Base-by-base conservation (phyloP, 2,888 invertebrate species). In the Aproaerema taeniolella region DNA sequence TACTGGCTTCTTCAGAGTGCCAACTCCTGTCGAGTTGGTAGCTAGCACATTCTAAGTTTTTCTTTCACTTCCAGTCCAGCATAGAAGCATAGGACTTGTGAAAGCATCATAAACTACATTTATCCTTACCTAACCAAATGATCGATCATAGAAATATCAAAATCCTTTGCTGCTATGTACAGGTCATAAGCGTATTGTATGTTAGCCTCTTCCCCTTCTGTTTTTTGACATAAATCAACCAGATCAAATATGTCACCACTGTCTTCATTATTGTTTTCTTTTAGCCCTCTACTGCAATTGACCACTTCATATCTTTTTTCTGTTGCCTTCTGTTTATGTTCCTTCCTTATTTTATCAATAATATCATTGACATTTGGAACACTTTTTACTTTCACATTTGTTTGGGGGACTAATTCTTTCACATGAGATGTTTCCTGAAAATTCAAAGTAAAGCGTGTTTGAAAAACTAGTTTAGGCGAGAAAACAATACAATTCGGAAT, bases 131-230 rank as follows among this genome's bases (percentile, higher is more conserved):
- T 71, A 2, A 82, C 67, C 42, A 82, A 52, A 48, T 81, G 66
- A 61, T 87, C 83, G 49, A 87, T 52, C 76, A 80, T 76, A 5
- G 69, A 67, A 15, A 80, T 67, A 60, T 83, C 78, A 61, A 87
- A 79, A 41, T 80, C 79, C 44, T 72, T 77, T 1, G 73, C 68
- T 2, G 79, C 65, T 3, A 74, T 71, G 41, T 87, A 87, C 35
- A 87, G 43, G 49, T 87, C 87, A 49, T 85, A 87, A 2, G 75
- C 79, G 58, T 78, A 85, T 39, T 77, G 62, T 0, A 58, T 61
- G 47, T 72, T 52, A 36, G 66, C 61, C 9, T 58, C 62, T 40
- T 75, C 69, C 6, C 3, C 13, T 32, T 52, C 61, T 1, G 57
- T 53, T 25, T 61, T 70, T 35, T 61, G 64, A 12, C 53, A 62